Conservation (phyloP, 2,888 invertebrate genomes). For the Allacma fusca region DNA sequence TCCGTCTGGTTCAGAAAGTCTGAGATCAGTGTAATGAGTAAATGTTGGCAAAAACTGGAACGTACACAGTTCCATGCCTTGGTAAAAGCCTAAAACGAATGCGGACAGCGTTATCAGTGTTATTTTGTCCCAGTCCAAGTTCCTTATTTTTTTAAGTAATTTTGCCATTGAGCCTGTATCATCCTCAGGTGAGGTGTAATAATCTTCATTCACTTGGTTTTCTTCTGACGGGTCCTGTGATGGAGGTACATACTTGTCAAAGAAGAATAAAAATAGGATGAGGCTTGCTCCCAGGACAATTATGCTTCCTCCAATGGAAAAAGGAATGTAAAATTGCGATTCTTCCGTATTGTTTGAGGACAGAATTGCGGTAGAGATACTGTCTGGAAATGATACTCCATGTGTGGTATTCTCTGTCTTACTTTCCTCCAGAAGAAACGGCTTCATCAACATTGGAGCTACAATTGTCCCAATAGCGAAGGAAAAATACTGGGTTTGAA, state of each 20-base stretch:
- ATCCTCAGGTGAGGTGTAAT: too few relatives aligned
- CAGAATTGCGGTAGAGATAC: neutral
- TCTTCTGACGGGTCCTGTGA: conserved; percentile 30
- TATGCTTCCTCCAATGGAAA: conserved; percentile 48
- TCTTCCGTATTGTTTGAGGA: neutral
- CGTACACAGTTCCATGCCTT: conserved; percentile 51
- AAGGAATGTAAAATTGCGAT: conserved; percentile 47
- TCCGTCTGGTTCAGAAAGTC: conserved; percentile 46
- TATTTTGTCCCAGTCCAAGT: conserved; percentile 10
- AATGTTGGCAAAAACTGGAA: conserved; percentile 55
- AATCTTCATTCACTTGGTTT: conserved; percentile 1
- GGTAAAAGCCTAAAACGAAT: conserved; percentile 47
- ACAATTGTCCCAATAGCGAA: conserved; percentile 48
- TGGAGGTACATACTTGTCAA: conserved; percentile 50
- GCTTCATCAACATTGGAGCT: conserved; percentile 45
- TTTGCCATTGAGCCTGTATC: too few relatives aligned
- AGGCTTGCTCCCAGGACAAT: conserved; percentile 35
- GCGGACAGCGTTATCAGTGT: conserved; percentile 43
- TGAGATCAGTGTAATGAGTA: conserved; percentile 49
- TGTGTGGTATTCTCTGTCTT: neutral
- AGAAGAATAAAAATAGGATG: conserved; percentile 46
- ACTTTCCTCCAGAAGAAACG: conserved; percentile 46
- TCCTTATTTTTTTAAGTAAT: neutral
- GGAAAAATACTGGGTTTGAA: conserved; percentile 54
- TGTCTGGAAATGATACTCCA: neutral